Base-by-base conservation (phyloP, 1,140 invertebrate genomes). In the Cryptotermes secundus region DNA sequence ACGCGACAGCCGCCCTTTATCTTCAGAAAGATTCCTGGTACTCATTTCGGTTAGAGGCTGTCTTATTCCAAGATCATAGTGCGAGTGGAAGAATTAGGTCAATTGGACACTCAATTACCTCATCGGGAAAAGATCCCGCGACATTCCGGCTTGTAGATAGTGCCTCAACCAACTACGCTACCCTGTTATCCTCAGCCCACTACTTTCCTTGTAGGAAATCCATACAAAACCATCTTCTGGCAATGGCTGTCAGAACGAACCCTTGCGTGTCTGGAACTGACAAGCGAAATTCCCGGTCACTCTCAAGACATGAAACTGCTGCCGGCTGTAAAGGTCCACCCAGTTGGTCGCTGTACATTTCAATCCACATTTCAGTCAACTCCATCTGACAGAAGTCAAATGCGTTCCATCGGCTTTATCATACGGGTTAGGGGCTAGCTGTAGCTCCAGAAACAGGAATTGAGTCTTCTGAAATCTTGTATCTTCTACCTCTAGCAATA, bases 261-360 rank as follows among this genome's bases (percentile, higher is more conserved):
- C 59, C 59, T 4, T 31, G 26, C 59, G 31, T 26, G 59, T 31
- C 59, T 72, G 59, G 1, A 72, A 72, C 26, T 72, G 59, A 72
- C 59, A 72, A 72, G 59, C 26, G 59, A 72, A 72, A 72, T 72
- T 72, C 59, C 59, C 59, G 7, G 59, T 72, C 59, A 72, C 31
- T 72, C n/a, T 72, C 59, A 72, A 72, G 59, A 72, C 59, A 31
- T 72, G 45, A 49, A 49, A 2, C 12, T 22, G 45, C 45, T 49
- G 14, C 45, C 22, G 19, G 59, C 59, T 31, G 26, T 14, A n/a
- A 31, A 1, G 59, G n/a, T 26, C 59, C 26, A 26, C 59, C 59
- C n/a, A 72, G n/a, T n/a, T n/a, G n/a, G n/a, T 26, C n/a, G 26
- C 26, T 72, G 59, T 31, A 72, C 14, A 16, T 6, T 31, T 31